phyloP scores from a whole-genome alignment of 2,888 invertebrate species.

The Lycia hirtaria region DNA sequence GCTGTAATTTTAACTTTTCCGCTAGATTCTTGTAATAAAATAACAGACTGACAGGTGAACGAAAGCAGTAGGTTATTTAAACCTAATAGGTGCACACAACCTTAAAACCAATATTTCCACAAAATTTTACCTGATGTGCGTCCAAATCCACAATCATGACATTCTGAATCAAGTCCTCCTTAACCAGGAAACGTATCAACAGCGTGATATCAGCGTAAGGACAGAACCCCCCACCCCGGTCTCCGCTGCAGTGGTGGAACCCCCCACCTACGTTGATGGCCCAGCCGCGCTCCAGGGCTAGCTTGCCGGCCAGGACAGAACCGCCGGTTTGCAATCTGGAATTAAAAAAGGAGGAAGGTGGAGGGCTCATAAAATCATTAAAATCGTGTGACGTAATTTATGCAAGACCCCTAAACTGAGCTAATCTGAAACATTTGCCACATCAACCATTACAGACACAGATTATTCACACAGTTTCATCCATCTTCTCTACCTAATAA shows the following conservation, averaged over 20 bases:
- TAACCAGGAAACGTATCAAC: constrained; percentile 88
- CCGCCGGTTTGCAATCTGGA: constrained; percentile 92
- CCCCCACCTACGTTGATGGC: constrained; percentile 96
- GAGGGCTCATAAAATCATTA: background rate
- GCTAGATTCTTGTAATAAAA: too few species aligned
- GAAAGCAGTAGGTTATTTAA: too few species aligned
- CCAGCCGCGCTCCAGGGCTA: constrained; percentile 94
- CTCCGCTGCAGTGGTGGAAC: constrained; percentile 94
- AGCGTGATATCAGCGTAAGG: constrained; percentile 95
- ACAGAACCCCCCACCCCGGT: constrained; percentile 94
- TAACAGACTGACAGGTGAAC: too few species aligned
- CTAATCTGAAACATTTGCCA: too few species aligned
- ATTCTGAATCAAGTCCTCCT: constrained; percentile 84
- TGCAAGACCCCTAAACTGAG: too few species aligned
- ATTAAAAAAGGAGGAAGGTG: constrained; percentile 5
- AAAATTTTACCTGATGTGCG: constrained; percentile 91
- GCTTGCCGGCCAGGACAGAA: constrained; percentile 91
- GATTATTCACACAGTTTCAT: too few species aligned
- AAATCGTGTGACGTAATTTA: background rate
- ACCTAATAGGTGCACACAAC: too few species aligned
- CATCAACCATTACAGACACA: too few species aligned
- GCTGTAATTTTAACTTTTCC: too few species aligned
- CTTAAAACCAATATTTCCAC: too few species aligned
- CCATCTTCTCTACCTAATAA: too few species aligned
- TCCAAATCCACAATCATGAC: constrained; percentile 96